Conservation (phyloP, 2,113 vertebrate species). For the Connochaetes taurinus region DNA sequence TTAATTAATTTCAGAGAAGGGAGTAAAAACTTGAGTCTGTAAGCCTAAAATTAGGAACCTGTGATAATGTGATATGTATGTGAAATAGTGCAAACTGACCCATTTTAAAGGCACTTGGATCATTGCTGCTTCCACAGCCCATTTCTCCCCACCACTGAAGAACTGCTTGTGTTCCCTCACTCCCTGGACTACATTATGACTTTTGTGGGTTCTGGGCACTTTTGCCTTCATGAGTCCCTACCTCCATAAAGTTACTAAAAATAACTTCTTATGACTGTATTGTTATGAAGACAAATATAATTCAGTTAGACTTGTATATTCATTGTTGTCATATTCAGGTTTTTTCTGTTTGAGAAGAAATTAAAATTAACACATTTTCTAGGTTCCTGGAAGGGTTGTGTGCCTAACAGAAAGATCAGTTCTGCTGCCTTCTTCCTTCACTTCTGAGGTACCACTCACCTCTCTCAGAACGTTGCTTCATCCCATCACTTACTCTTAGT, state of each 20-base stretch:
- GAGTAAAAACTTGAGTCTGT: not conserved
- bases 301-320: not conserved
- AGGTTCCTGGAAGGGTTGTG: not conserved
- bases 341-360: not conserved
- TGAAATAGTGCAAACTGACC: not conserved
- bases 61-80: not conserved
- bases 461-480: not conserved
- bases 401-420: not conserved
- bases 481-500: not conserved
- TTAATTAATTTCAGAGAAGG: not conserved
- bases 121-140: not conserved
- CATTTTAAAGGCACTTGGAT: not conserved
- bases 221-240: not conserved
- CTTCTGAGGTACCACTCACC: not conserved
- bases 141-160: not conserved
- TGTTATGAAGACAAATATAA: not conserved
- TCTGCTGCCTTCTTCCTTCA: not conserved
- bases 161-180: not conserved
- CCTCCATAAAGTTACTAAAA: not conserved
- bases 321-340: not conserved
- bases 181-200: not conserved
- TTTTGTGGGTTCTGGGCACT: not conserved
- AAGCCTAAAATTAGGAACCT: not conserved
- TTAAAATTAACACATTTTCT: not conserved
- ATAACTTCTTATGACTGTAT: not conserved